Conservation (phyloP, 2,113 vertebrate genomes). For the Bufo gargarizans region DNA sequence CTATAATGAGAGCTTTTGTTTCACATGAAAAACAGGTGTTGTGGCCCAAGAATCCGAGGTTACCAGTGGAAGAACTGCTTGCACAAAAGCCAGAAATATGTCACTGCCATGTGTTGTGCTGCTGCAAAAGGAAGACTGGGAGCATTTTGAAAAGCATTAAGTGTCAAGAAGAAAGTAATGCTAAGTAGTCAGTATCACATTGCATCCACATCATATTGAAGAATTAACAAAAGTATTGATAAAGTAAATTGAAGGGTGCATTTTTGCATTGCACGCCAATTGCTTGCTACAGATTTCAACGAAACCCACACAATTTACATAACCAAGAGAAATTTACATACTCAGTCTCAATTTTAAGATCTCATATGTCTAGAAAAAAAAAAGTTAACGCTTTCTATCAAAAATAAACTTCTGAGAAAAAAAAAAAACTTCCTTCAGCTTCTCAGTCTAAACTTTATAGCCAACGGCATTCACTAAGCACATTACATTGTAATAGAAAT, state of each 20-base stretch:
- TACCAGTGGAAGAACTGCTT: background rate
- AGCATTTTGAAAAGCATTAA: background rate
- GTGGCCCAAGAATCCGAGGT: conserved; percentile 48
- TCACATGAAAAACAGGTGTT: conserved; percentile 60
- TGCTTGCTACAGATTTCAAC: background rate
- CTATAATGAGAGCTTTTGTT: conserved; percentile 58
- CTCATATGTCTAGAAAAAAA: background rate
- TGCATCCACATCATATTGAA: background rate
- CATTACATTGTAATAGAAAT: too few relatives aligned
- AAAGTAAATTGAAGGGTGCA: background rate
- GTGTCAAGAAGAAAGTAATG: background rate
- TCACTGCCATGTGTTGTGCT: too few relatives aligned
- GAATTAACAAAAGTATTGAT: background rate
- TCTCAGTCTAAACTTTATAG: background rate
- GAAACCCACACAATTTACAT: conserved; percentile 18
- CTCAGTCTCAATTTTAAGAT: background rate
- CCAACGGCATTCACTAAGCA: too few relatives aligned
- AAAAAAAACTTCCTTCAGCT: background rate
- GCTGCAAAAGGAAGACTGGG: too few relatives aligned
- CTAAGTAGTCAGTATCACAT: too few relatives aligned
- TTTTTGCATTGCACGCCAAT: background rate
- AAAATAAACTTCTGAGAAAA: background rate
- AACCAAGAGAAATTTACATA: conserved; percentile 18
- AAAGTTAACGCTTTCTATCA: background rate
- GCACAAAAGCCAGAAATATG: background rate